These are phyloP conservation scores for Chiroxiphia lanceolata DNA, from an alignment of 2,797 vertebrate genomes.

Conservation along the genomic window DNA sequence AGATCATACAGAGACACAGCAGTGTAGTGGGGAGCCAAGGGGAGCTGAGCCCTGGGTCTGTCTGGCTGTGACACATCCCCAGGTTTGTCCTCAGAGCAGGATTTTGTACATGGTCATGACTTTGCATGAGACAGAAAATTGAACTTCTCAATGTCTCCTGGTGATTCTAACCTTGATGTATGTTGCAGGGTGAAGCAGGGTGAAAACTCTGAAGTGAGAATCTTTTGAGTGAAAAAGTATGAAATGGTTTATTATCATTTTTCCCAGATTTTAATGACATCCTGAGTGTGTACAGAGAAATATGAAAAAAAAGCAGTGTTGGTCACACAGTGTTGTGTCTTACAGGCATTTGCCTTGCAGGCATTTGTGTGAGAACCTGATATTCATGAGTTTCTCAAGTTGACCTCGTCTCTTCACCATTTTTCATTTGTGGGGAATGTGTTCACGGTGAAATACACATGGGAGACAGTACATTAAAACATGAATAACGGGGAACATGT, in stretches of 20 bases:
- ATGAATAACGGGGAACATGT: neutral
- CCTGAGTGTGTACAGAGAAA: neutral
- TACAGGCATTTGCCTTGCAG: neutral
- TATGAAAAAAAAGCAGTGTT: neutral
- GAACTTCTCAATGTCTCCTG: neutral
- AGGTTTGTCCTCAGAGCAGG: neutral
- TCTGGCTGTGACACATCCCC: accelerated
- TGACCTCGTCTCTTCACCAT: neutral
- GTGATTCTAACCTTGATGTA: neutral
- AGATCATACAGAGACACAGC: neutral
- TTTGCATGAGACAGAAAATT: neutral
- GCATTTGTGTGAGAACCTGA: neutral
- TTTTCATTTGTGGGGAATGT: neutral
- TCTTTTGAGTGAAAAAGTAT: neutral
- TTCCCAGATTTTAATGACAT: neutral
- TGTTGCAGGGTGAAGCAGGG: neutral
- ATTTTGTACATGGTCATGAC: neutral
- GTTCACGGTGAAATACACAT: neutral
- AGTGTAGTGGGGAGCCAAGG: neutral
- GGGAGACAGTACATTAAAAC: neutral
- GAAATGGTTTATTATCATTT: neutral
- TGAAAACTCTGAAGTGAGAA: neutral
- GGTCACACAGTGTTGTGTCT: neutral
- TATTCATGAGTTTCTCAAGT: neutral
- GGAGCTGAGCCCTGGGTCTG: neutral